Evolutionary conservation across 1,140 invertebrate species (phyloP).

Genomic region (Bombus pascuorum): DNA sequence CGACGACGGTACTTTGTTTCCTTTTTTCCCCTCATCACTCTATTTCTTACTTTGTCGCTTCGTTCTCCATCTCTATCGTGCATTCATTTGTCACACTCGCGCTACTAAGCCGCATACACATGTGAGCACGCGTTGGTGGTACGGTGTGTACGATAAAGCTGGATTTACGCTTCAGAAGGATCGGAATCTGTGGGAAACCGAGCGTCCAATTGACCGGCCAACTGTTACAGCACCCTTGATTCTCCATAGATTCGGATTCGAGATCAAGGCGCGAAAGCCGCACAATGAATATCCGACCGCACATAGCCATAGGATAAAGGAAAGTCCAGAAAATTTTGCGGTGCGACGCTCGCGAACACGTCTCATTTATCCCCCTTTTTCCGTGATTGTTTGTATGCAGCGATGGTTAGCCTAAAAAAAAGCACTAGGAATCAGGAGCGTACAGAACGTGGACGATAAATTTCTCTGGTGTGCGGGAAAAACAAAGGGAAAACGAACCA

Average conservation of each 20-base stretch:
- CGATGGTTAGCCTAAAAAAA: background rate
- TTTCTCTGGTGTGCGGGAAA: background rate
- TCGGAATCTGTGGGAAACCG: constrained; percentile 44
- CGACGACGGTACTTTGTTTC: background rate
- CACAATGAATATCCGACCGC: background rate
- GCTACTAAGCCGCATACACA: background rate
- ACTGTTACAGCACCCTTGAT: constrained; percentile 27
- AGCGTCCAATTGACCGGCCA: constrained; percentile 47
- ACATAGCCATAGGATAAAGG: background rate
- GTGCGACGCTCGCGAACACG: background rate
- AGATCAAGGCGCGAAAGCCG: constrained; percentile 23
- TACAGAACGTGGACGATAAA: background rate
- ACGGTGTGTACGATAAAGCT: background rate
- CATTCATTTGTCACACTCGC: background rate
- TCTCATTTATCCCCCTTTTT: background rate
- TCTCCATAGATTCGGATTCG: constrained; percentile 10
- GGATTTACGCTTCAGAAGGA: constrained; percentile 39
- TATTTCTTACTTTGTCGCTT: background rate
- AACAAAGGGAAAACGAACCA: background rate
- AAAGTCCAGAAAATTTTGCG: constrained; percentile 4
- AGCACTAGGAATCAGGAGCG: too few relatives aligned
- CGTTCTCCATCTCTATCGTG: background rate
- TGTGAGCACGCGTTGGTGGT: too few relatives aligned
- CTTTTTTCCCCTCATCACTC: too few relatives aligned
- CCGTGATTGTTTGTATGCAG: background rate